A percentile compares a stretch with the other conserved stretches of the same genome.
Evolutionary conservation across 2,888 invertebrate genomes (phyloP).

Genomic region (Cyclophora punctaria): DNA sequence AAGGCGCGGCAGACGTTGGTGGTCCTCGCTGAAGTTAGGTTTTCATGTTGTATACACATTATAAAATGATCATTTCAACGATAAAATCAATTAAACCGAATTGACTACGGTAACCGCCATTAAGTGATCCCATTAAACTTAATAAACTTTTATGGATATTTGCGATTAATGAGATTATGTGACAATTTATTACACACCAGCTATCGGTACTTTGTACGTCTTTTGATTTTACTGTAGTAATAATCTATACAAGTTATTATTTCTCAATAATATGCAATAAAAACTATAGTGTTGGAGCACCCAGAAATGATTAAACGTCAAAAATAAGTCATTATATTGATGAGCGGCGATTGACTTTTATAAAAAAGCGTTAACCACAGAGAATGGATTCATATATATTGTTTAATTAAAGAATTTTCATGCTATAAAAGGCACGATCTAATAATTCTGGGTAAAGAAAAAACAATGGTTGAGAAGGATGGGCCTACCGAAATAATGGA

Average conservation of each 20-base stretch:
- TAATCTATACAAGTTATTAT: constrained; percentile 11
- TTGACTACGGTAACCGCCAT: constrained; percentile 15
- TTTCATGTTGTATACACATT: constrained; percentile 27
- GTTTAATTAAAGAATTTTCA: constrained; percentile 67
- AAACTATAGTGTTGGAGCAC: constrained; percentile 19
- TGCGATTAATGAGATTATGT: no score
- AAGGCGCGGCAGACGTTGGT: constrained; percentile 36
- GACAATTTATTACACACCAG: no score
- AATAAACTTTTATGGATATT: no score
- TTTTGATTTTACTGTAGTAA: neutral
- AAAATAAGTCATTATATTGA: constrained; percentile 60
- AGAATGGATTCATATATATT: constrained; percentile 56
- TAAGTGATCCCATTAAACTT: constrained; percentile 1
- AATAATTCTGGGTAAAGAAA: constrained; percentile 34
- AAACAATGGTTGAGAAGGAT: constrained; percentile 24
- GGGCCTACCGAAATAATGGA: constrained; percentile 25
- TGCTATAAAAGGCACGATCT: constrained; percentile 53
- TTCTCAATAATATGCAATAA: constrained; percentile 18
- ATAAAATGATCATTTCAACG: constrained; percentile 47
- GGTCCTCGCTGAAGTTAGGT: constrained; percentile 42
- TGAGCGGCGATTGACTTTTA: constrained; percentile 56
- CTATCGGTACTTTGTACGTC: no score
- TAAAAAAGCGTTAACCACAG: constrained; percentile 61
- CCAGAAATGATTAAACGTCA: constrained; percentile 46
- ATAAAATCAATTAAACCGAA: constrained; percentile 30